Base-by-base conservation (phyloP, 2,113 vertebrate genomes). In the Atlantisia rogersi region DNA sequence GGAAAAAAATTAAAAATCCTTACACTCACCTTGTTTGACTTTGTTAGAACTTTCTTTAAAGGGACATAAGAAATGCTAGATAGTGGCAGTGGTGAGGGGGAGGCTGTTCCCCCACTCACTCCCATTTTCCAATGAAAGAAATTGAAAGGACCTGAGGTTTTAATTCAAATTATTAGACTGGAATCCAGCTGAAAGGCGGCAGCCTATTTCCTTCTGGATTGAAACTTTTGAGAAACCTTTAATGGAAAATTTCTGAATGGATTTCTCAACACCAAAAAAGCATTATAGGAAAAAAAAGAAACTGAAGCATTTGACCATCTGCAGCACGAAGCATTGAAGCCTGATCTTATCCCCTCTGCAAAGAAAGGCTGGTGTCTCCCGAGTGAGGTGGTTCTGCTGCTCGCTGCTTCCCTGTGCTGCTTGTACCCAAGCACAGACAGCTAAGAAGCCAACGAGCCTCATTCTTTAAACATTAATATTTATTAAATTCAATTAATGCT, bases 161-260 rank as follows among this genome's bases (percentile, higher is more conserved):
- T 67, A 86, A 83, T 92, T 86, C 76, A 77, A 50, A 53, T 52
- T 35, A 26, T 59, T 31, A 53, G 31, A 48, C 64, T 83, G 71
- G 31, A 58, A 76, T 73, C 59, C 82, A 92, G 44, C 67, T 70
- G 71, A 64, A 85, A 71, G 63, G 74, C 76, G 76, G 90, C 86
- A 14, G 11, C 25, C 46, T 29, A 24, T 64, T 74, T 59, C 79
- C 20, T 48, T 64, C 15, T 3, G 70, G 40, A 60, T 35, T 19
- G 26, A 40, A 86, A 90, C 71, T 69, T 94, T 32, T 40, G 53
- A 93, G 85, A 85, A 62, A 37, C 35, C 9, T 87, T 75, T 70
- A 76, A 94, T 80, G 63, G 92, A 62, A 88, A 87, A 82, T 74
- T 82, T 77, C 79, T 80, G 82, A 90, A 80, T 70, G 92, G 82